Evolutionary conservation across 2,888 invertebrate species (phyloP).

Genomic region (Watsonalla binaria): DNA sequence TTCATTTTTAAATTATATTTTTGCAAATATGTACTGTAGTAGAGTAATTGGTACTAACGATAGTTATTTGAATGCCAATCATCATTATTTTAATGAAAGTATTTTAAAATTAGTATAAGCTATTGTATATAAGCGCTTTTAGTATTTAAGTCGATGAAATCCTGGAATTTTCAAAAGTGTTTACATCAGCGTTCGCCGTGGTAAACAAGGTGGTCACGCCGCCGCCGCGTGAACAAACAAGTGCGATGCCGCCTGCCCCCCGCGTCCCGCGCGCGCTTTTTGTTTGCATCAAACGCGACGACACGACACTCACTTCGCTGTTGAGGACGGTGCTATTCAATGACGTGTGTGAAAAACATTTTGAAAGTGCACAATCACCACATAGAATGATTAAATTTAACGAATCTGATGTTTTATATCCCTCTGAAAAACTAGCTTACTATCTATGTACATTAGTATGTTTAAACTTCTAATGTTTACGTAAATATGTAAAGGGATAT

Average conservation of each 20-base stretch:
- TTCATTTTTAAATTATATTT: too few relatives aligned
- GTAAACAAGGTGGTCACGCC: constrained; percentile 72
- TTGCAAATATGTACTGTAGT: too few relatives aligned
- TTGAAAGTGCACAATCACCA: constrained; percentile 59
- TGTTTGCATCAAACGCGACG: constrained; percentile 25
- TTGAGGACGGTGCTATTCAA: constrained; percentile 24
- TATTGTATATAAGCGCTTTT: too few relatives aligned
- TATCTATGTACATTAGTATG: too few relatives aligned
- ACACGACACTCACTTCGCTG: constrained; percentile 8
- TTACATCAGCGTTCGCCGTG: constrained; percentile 39
- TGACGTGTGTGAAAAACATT: constrained; percentile 31
- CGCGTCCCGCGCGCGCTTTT: constrained; percentile 21
- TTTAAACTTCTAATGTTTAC: too few relatives aligned
- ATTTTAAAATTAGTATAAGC: too few relatives aligned
- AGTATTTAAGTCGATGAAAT: not conserved
- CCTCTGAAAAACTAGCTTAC: too few relatives aligned
- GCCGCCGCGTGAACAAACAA: constrained; percentile 74
- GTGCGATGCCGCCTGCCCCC: constrained; percentile 46
- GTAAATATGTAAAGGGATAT: too few relatives aligned
- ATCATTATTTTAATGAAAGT: not conserved
- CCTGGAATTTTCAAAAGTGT: not conserved
- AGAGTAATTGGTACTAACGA: too few relatives aligned
- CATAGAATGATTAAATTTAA: constrained; percentile 1
- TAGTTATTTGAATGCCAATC: too few relatives aligned
- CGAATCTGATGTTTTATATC: too few relatives aligned